Percentiles rank a stretch among this genome's conserved stretches.
Evolutionary conservation across 2,888 invertebrate genomes (phyloP).

Genomic region (Xylophagus ater): DNA sequence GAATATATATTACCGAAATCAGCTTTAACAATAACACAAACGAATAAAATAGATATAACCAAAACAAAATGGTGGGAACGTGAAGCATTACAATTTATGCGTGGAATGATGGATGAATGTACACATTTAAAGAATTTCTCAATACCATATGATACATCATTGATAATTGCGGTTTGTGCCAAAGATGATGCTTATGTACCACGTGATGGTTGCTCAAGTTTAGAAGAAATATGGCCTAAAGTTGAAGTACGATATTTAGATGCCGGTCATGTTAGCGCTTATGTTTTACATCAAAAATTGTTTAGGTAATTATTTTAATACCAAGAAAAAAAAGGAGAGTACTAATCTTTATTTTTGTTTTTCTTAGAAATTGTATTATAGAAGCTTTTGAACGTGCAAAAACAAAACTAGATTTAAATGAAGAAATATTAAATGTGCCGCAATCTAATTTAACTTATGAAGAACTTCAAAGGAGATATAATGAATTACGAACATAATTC

Average conservation of each 20-base stretch:
- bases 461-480: slow-evolving; percentile 25
- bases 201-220: slow-evolving; percentile 63
- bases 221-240: slow-evolving; percentile 89
- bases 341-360: not conserved
- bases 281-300: slow-evolving; percentile 72
- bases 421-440: slow-evolving; percentile 18
- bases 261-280: slow-evolving; percentile 82
- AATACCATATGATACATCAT: slow-evolving; percentile 71
- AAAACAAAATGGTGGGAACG: slow-evolving; percentile 60
- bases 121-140: slow-evolving; percentile 93
- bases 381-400: slow-evolving; percentile 66
- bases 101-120: slow-evolving; percentile 97
- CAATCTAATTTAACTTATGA: slow-evolving; percentile 25
- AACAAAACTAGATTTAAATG: slow-evolving; percentile 35
- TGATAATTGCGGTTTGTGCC: slow-evolving; percentile 86
- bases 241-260: slow-evolving; percentile 78
- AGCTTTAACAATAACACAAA: slow-evolving; percentile 8
- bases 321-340: too few relatives aligned
- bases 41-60: slow-evolving; percentile 42
- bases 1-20: slow-evolving; percentile 28
- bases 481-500: slow-evolving; percentile 12
- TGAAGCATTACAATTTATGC: slow-evolving; percentile 86
- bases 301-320: slow-evolving; percentile 56
- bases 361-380: slow-evolving; percentile 54
- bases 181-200: slow-evolving; percentile 86